Conservation (phyloP, 2,797 vertebrate genomes). For the Gambelia wislizenii region DNA sequence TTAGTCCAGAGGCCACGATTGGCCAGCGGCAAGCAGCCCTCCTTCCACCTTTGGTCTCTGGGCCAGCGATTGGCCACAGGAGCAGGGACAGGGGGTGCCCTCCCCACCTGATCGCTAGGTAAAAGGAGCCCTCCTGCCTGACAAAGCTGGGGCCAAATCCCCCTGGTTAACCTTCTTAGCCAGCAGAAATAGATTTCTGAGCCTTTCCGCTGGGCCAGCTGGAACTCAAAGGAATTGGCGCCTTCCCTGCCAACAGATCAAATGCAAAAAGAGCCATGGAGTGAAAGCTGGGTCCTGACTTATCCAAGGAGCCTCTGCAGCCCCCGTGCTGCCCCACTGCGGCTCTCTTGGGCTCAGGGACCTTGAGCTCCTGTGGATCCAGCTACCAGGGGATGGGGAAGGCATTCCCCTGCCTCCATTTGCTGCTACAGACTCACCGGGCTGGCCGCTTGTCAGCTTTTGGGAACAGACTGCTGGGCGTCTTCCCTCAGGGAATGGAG, state of each 20-base stretch:
- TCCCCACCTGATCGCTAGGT: not conserved
- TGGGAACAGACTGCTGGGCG: no score
- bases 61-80: not conserved
- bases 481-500: no score
- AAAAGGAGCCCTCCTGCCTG: not conserved
- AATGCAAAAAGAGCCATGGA: not conserved
- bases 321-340: no score
- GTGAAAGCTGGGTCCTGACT: not conserved
- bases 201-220: not conserved
- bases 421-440: no score
- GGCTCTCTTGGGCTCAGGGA: not conserved
- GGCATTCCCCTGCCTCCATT: no score
- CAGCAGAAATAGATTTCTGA: conserved; percentile 26
- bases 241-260: not conserved
- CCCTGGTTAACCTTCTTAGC: conserved; percentile 26
- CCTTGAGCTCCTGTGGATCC: not conserved
- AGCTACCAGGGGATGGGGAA: not conserved
- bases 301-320: not conserved
- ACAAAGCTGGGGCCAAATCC: conserved; percentile 21
- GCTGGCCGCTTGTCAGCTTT: no score
- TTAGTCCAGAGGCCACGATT: not conserved
- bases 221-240: not conserved
- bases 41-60: not conserved
- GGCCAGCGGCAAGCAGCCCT: not conserved
- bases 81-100: no score